Evolutionary conservation across 2,113 vertebrate species (phyloP).

Genomic region (Dendropsophus ebraccatus): DNA sequence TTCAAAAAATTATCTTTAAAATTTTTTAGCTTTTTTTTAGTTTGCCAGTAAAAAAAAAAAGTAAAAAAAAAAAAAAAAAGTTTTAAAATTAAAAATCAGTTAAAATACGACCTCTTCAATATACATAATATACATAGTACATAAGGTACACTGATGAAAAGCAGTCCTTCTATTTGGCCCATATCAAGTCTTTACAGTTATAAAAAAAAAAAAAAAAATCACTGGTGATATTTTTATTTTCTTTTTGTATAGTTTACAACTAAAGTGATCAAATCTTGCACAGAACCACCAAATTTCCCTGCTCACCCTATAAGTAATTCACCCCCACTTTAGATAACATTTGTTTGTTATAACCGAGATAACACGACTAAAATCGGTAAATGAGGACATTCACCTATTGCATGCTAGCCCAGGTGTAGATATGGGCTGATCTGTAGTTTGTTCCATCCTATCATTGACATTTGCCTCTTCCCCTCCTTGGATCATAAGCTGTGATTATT

Average conservation of each 20-base stretch:
- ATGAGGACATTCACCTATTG: background rate
- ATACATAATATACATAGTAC: background rate
- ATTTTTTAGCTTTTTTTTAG: too few species aligned
- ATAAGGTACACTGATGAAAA: background rate
- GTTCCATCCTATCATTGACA: background rate
- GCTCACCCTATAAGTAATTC: too few species aligned
- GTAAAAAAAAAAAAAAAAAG: too few species aligned
- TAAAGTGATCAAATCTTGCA: background rate
- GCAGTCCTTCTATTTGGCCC: background rate
- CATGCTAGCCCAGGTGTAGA: background rate
- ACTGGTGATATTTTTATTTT: background rate
- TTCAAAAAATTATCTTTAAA: too few species aligned
- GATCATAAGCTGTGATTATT: conserved; percentile 10
- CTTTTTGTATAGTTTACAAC: background rate
- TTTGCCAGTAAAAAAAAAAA: too few species aligned
- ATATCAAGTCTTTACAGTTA: background rate
- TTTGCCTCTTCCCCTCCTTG: background rate
- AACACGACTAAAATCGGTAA: background rate
- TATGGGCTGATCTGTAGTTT: background rate
- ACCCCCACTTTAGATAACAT: background rate
- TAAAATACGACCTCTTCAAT: too few species aligned
- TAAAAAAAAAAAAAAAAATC: background rate
- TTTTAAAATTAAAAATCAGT: too few species aligned
- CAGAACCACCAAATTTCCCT: background rate
- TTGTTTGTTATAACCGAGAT: background rate